Percentiles rank a stretch among this genome's conserved stretches.
These are phyloP conservation scores for Podarcis cretensis DNA, from an alignment of 2,113 vertebrate genomes.

Conservation along the genomic window DNA sequence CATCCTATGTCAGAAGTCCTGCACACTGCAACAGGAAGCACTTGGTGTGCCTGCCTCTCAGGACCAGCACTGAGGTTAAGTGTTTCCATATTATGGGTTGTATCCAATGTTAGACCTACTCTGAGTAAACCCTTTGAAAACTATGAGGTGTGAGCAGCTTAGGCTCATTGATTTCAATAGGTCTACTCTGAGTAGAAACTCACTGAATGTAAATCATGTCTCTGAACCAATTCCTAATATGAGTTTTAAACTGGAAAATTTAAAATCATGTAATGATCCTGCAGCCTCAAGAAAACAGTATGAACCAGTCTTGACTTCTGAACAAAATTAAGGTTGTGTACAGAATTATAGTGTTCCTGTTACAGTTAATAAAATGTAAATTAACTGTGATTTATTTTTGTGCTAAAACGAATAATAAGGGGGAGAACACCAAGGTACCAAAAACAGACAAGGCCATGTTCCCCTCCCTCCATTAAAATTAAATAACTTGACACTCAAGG, in stretches of 20 bases:
- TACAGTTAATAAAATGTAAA: background rate
- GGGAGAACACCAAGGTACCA: background rate
- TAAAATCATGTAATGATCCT: background rate
- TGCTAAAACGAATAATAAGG: background rate
- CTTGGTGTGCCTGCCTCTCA: background rate
- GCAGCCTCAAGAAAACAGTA: background rate
- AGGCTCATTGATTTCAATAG: too few relatives aligned
- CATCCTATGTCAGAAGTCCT: too few relatives aligned
- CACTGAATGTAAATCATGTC: too few relatives aligned
- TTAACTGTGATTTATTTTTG: background rate
- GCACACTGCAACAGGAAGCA: background rate
- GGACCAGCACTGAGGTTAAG: background rate
- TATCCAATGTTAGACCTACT: background rate
- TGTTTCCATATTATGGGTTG: background rate
- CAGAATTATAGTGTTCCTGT: background rate
- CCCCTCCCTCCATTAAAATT: background rate
- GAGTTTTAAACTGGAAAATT: slow-evolving; percentile 17
- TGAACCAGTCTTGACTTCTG: background rate
- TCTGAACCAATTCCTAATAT: too few relatives aligned
- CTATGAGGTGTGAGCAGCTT: too few relatives aligned
- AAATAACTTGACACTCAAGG: slow-evolving; percentile 5
- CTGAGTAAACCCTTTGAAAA: too few relatives aligned
- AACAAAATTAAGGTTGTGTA: background rate
- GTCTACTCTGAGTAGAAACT: too few relatives aligned
- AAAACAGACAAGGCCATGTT: background rate